Evolutionary conservation across 2,888 invertebrate genomes (phyloP).

Genomic region (Eledone cirrhosa): DNA sequence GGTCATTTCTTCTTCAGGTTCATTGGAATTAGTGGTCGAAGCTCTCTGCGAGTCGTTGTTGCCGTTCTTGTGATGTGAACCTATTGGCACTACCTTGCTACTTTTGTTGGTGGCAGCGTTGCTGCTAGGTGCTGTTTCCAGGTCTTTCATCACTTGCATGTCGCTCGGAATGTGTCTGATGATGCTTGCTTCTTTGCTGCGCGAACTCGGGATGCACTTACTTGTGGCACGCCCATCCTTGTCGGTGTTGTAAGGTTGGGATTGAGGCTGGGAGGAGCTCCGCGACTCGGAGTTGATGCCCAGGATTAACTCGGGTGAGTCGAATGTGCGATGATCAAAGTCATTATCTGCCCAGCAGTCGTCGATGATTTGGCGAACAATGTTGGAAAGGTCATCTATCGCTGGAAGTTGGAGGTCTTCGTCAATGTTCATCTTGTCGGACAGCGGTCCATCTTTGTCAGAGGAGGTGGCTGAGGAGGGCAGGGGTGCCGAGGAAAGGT

Average conservation of each 20-base stretch:
- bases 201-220: not conserved
- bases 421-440: slow-evolving; percentile 19
- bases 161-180: slow-evolving; percentile 22
- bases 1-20: not conserved
- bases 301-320: slow-evolving; percentile 12
- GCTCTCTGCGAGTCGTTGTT: no score
- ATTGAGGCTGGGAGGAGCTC: not conserved
- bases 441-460: slow-evolving; percentile 16
- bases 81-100: not conserved
- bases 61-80: no score
- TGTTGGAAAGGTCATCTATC: slow-evolving; percentile 18
- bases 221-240: not conserved
- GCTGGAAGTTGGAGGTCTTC: slow-evolving; percentile 9
- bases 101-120: not conserved
- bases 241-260: slow-evolving; percentile 7
- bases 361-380: slow-evolving; percentile 13
- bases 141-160: slow-evolving; percentile 23
- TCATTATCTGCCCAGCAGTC: slow-evolving; percentile 25
- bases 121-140: not conserved
- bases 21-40: not conserved
- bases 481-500: not conserved
- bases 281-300: slow-evolving; percentile 10
- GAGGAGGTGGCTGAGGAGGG: not conserved
- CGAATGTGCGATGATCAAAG: slow-evolving; percentile 25
- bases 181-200: not conserved